Percentiles rank a stretch among this genome's conserved stretches.
phyloP scores from a whole-genome alignment of 37 sponge, comb jelly and placozoan species.

The Aplysina aerophoba region DNA sequence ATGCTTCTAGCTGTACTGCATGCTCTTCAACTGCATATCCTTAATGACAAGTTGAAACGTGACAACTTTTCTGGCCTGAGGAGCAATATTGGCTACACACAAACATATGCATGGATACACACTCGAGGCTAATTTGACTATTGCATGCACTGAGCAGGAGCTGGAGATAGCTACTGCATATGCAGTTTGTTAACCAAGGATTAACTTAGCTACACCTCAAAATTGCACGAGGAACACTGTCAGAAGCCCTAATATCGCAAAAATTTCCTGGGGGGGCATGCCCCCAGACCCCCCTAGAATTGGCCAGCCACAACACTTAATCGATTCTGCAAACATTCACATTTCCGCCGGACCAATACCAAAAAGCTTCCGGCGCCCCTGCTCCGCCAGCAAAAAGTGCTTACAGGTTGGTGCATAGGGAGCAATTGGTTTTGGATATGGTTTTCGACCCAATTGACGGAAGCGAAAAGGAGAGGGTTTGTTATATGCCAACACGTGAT shows the following conservation, averaged over 20 bases:
- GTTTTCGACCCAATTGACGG: neutral
- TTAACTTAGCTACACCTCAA: constrained; percentile 20
- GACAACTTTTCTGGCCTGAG: neutral
- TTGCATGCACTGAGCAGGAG: neutral
- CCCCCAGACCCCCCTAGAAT: too few relatives aligned
- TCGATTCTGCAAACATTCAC: too few relatives aligned
- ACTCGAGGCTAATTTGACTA: neutral
- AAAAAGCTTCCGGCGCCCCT: too few relatives aligned
- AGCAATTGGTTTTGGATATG: neutral
- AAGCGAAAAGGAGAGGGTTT: neutral
- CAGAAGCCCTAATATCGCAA: constrained; percentile 21
- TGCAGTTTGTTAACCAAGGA: neutral
- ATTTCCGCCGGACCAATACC: too few relatives aligned
- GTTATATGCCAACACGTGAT: too few relatives aligned
- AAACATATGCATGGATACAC: neutral
- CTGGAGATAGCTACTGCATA: neutral
- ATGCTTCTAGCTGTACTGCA: neutral
- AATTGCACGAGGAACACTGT: constrained; percentile 2
- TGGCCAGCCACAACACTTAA: too few relatives aligned
- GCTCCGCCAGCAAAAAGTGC: constrained; percentile 7
- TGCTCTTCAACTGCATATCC: too few relatives aligned
- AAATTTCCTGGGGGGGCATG: too few relatives aligned
- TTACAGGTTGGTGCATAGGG: neutral
- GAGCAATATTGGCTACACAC: constrained; percentile 9
- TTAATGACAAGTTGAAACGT: constrained; percentile 6